Percentiles rank a stretch among this genome's conserved stretches.
These are phyloP conservation scores for Gorsachius goisagi DNA, from an alignment of 2,113 vertebrate genomes.

Conservation along the genomic window DNA sequence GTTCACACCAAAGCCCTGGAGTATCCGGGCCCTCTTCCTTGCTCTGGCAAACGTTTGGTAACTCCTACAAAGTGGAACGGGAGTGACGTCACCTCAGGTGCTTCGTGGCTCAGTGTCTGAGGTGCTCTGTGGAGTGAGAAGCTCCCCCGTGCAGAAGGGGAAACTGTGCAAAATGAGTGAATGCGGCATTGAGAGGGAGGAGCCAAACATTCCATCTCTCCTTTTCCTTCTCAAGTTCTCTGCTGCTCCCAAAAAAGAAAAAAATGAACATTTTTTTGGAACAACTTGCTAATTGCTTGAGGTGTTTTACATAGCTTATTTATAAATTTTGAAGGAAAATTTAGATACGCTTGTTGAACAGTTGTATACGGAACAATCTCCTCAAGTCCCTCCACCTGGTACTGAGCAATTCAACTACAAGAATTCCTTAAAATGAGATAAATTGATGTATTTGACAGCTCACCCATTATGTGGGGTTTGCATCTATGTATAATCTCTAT, in stretches of 20 bases:
- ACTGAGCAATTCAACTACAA: not conserved
- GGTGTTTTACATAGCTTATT: not conserved
- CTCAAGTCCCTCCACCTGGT: not conserved
- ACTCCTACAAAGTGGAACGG: not conserved
- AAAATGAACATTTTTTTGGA: not conserved
- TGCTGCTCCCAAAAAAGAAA: not conserved
- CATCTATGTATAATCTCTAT: not conserved
- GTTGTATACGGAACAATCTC: not conserved
- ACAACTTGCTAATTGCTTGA: not conserved
- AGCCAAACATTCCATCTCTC: not conserved
- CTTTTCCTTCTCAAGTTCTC: not conserved
- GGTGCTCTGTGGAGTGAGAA: not conserved
- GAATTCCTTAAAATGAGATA: not conserved
- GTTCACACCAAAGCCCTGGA: accelerated
- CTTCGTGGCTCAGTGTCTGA: not conserved
- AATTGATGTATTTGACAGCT: not conserved
- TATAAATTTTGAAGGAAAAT: not conserved
- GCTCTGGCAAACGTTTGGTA: accelerated
- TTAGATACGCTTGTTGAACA: not conserved
- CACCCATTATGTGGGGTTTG: not conserved
- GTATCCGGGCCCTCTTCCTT: not conserved
- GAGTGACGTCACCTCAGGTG: not conserved
- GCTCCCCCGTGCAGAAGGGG: not conserved
- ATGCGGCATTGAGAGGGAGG: not conserved
- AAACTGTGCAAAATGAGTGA: not conserved